Evolutionary conservation across 92 coral and sea anemone genomes (phyloP), one percentile per base, ranked within the genome.

Genomic region (Isaurus tuberculatus): DNA sequence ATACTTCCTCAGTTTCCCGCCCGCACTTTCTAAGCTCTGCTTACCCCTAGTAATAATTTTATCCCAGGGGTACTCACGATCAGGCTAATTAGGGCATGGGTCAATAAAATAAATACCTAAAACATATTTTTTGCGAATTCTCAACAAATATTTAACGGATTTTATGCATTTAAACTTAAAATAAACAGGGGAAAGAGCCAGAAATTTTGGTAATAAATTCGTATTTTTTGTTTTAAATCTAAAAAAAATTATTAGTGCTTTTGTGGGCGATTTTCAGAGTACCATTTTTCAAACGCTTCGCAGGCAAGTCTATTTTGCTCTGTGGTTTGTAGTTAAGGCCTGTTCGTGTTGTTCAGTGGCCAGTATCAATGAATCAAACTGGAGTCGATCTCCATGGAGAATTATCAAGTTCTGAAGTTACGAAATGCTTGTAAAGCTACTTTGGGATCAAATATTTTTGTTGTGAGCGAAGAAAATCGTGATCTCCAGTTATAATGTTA

Each of bases 231-330:
- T 22, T 9, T 71, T 42, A 71, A 42, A 71, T 71, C 13, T 71
- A n/a, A 70, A 71, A 71, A 71, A 71, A 71, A 26, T 42, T 71
- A 71, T 71, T 20, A 71, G 77, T 22, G 29, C 8, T 71, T 71
- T 7, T 71, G 43, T 33, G 1, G 15, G 43, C 43, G 73, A 68
- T 68, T 68, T 68, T 33, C n/a, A n/a, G n/a, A 67, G 72, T 67
- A 67, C 46, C 72, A 67, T 67, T 67, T 67, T 67, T 67, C 72
- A 67, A 67, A 67, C 72, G 72, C 10, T 19, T 20, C 57, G 77
- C 32, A 71, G 77, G 77, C 77, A 71, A 71, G 77, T 71, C 79
- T 72, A 72, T 72, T 72, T 72, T 72, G 79, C 79, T 10, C 10
- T 72, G 79, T 72, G 79, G 75, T 70, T 70, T 14, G 75, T 70